A percentile compares a stretch with the other conserved stretches of the same genome.
phyloP scores from a whole-genome alignment of 2,888 invertebrate species.

The Diogma glabrata region DNA sequence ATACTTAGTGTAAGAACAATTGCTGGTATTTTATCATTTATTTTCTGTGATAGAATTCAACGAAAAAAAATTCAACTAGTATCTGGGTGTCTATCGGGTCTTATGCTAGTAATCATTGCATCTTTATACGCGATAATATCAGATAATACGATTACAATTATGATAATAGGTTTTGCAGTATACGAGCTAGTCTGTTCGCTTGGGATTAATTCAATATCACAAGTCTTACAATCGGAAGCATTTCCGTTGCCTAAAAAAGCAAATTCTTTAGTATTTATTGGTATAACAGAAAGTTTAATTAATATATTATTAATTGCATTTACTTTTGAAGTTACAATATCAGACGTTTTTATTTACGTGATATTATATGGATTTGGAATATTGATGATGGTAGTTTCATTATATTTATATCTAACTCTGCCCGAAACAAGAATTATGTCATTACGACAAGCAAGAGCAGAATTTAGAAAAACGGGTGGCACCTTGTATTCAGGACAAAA shows the following conservation, averaged over 20 bases:
- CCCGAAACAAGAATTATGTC: constrained; percentile 15
- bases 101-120: not conserved
- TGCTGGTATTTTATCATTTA: not conserved
- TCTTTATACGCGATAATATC: not conserved
- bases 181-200: not conserved
- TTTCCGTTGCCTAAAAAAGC: constrained; percentile 4
- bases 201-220: not conserved
- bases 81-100: not conserved
- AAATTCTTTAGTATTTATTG: not conserved
- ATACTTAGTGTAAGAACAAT: not conserved
- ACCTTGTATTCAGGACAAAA: constrained; percentile 13
- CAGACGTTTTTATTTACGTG: not conserved
- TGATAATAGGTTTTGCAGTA: not conserved
- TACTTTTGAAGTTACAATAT: not conserved
- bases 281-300: not conserved
- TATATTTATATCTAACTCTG: constrained; percentile 6
- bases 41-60: not conserved
- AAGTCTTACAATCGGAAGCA: constrained; percentile 4
- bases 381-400: constrained; percentile 6
- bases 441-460: constrained; percentile 12
- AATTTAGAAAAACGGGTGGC: constrained; percentile 11
- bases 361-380: constrained; percentile 2
- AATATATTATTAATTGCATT: constrained; percentile 3
- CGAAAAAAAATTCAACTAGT: constrained; percentile 1
- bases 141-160: not conserved